A percentile compares a stretch with the other conserved stretches of the same genome.
phyloP scores from a whole-genome alignment of 2,888 invertebrate genomes.

The Vesta saturnalis region DNA sequence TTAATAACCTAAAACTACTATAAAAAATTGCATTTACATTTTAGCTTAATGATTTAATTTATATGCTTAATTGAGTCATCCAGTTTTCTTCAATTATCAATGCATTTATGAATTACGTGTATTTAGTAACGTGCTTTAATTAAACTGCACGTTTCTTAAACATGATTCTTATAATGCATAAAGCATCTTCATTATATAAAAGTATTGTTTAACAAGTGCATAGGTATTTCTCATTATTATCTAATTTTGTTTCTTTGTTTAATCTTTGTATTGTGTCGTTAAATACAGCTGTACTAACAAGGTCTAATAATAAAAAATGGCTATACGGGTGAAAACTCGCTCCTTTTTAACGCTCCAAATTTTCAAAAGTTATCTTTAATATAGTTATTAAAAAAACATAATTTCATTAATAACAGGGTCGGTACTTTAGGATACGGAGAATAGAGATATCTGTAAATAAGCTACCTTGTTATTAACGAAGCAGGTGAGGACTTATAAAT shows the following conservation, averaged over 20 bases:
- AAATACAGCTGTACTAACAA: conserved; percentile 47
- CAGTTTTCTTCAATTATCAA: background rate
- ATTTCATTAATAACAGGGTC: conserved; percentile 51
- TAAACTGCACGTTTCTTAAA: background rate
- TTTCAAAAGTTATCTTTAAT: conserved; percentile 44
- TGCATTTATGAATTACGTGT: background rate
- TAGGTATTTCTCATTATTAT: conserved; percentile 17
- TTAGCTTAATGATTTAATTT: background rate
- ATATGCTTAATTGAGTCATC: background rate
- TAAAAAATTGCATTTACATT: background rate
- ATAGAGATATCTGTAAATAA: conserved; percentile 39
- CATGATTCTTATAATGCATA: no score
- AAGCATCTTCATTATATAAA: no score
- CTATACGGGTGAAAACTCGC: conserved; percentile 31
- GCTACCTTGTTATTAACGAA: conserved; percentile 43
- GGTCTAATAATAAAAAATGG: conserved; percentile 46
- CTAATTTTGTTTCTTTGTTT: conserved; percentile 26
- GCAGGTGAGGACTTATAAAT: conserved; percentile 40
- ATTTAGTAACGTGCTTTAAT: background rate
- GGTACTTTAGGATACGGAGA: conserved; percentile 36
- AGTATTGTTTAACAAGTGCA: background rate
- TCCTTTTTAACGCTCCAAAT: conserved; percentile 31
- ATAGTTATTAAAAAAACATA: conserved; percentile 50
- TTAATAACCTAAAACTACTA: background rate
- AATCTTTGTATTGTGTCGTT: conserved; percentile 29